Percentiles rank a stretch among this genome's conserved stretches.
Conservation (phyloP, 2,797 vertebrate species). For the Sparus aurata region DNA sequence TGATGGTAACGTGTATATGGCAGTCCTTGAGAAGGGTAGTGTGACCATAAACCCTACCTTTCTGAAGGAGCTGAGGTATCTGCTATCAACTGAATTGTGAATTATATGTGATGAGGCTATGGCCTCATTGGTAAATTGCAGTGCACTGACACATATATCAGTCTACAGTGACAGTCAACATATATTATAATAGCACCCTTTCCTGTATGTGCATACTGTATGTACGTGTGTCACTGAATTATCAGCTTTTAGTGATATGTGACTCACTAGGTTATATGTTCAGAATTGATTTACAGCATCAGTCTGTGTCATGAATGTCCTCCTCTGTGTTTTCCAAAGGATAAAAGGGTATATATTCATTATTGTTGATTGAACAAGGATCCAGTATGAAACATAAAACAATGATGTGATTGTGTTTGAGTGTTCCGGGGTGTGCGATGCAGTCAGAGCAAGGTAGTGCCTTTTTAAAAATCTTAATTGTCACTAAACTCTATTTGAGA, state of each 20-base stretch:
- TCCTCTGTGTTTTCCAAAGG: conserved; percentile 42
- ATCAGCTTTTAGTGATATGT: conserved; percentile 45
- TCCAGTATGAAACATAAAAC: conserved; percentile 31
- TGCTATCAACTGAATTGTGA: conserved; percentile 60
- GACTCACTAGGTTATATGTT: conserved; percentile 16
- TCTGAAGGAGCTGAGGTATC: conserved; percentile 41
- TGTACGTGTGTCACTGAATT: conserved; percentile 12
- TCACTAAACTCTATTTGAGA: conserved; percentile 64
- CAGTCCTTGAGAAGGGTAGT: conserved; percentile 75
- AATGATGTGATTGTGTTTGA: neutral
- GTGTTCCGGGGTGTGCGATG: neutral
- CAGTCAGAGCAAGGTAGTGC: conserved; percentile 12
- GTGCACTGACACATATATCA: conserved; percentile 51
- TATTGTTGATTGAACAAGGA: conserved; percentile 20
- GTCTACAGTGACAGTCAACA: conserved; percentile 50
- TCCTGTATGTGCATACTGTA: conserved; percentile 26
- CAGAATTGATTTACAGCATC: conserved; percentile 51
- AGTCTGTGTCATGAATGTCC: conserved; percentile 29
- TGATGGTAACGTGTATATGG: conserved; percentile 21
- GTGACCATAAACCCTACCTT: conserved; percentile 56
- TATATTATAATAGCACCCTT: conserved; percentile 51
- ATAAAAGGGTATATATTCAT: conserved; percentile 19
- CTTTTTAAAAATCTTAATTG: conserved; percentile 58
- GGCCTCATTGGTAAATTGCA: conserved; percentile 60
- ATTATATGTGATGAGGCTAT: conserved; percentile 63